phyloP scores from a whole-genome alignment of 2,797 vertebrate species.

The Etheostoma nigrum region DNA sequence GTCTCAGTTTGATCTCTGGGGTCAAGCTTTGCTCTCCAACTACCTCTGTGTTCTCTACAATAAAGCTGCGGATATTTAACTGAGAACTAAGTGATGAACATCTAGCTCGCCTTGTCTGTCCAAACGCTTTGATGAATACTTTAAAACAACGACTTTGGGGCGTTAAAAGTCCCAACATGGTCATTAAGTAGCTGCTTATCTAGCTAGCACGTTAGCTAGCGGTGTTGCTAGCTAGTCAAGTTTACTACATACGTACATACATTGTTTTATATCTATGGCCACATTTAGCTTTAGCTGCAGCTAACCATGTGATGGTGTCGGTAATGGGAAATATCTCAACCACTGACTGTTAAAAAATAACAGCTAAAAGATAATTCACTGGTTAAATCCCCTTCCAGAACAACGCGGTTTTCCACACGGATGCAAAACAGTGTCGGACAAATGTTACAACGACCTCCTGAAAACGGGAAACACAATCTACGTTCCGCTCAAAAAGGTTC shows the following conservation, averaged over 20 bases:
- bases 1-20: conserved; percentile 90
- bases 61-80: conserved; percentile 79
- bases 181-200: background rate
- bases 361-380: rapidly evolving
- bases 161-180: conserved; percentile 25
- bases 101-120: background rate
- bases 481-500: conserved; percentile 50
- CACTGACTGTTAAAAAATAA: background rate
- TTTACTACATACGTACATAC: background rate
- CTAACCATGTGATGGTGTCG: no score
- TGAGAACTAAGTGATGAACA: background rate
- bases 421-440: conserved; percentile 38
- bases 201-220: background rate
- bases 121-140: rapidly evolving
- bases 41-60: conserved; percentile 91
- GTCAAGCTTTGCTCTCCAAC: conserved; percentile 87
- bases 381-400: background rate
- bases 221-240: background rate
- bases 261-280: no score
- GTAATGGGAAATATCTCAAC: background rate
- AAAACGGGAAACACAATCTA: background rate
- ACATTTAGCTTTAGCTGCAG: no score
- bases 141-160: rapidly evolving
- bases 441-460: background rate
- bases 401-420: conserved; percentile 33